phyloP scores from a whole-genome alignment of 2,113 vertebrate species.

The Scalopus aquaticus region DNA sequence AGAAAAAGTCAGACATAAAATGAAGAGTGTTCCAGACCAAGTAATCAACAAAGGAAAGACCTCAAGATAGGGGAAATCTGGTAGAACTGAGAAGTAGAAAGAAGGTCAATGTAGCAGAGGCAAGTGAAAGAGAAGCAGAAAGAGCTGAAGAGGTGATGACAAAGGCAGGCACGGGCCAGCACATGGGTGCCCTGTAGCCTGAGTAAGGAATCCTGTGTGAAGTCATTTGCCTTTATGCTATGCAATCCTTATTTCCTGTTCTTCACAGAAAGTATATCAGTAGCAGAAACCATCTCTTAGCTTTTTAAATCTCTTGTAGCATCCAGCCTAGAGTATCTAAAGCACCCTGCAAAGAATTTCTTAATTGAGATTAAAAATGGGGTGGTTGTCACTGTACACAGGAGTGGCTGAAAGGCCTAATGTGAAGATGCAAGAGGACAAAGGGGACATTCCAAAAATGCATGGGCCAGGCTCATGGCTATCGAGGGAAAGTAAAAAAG shows the following conservation, averaged over 20 bases:
- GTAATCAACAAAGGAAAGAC: background rate
- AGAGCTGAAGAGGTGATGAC: too few species aligned
- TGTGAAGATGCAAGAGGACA: background rate
- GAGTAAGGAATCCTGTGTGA: fast-evolving
- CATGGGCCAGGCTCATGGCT: background rate
- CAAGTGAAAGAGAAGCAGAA: background rate
- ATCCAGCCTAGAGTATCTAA: background rate
- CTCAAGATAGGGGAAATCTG: background rate
- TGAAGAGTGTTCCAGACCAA: background rate
- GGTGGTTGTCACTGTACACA: background rate
- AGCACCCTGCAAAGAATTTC: background rate
- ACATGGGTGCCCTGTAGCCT: background rate
- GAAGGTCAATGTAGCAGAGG: background rate
- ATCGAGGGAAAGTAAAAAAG: background rate
- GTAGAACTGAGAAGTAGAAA: background rate
- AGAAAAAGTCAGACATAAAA: background rate
- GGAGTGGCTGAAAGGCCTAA: background rate
- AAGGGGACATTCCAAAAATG: background rate
- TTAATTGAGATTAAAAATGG: background rate
- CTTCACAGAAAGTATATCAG: background rate
- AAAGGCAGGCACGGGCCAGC: background rate
- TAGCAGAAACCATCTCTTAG: background rate
- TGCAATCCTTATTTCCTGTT: background rate
- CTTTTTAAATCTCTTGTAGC: background rate
- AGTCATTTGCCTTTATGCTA: background rate